Conservation (phyloP, 2,888 invertebrate genomes). For the Tupiocoris notatus region DNA sequence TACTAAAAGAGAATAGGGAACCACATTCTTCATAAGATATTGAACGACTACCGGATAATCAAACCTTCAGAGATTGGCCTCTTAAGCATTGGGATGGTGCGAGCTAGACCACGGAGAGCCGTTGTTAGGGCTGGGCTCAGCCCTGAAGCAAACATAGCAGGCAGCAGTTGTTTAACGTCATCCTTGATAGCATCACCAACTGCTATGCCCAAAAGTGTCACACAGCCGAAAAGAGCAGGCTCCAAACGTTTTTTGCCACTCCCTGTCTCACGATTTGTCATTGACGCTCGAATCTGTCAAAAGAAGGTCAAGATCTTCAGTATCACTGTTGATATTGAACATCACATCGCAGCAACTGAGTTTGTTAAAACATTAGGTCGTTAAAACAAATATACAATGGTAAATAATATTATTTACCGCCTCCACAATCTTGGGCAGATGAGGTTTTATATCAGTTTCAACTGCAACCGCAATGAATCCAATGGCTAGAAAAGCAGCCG, state of each 20-base stretch:
- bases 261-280: constrained; percentile 72
- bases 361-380: too few species aligned
- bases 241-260: constrained; percentile 76
- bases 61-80: constrained; percentile 85
- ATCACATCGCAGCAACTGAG: too few species aligned
- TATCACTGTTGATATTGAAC: too few species aligned
- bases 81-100: constrained; percentile 81
- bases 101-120: constrained; percentile 84
- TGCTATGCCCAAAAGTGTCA: constrained; percentile 60
- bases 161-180: constrained; percentile 81
- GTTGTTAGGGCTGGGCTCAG: constrained; percentile 87
- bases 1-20: too few species aligned
- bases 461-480: constrained; percentile 89
- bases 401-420: constrained; percentile 63
- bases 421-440: constrained; percentile 83
- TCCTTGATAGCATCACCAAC: constrained; percentile 72
- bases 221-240: constrained; percentile 72
- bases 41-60: too few species aligned
- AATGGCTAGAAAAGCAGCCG: constrained; percentile 84
- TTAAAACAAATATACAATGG: too few species aligned
- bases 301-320: too few species aligned
- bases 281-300: constrained; percentile 58
- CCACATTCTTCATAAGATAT: too few species aligned
- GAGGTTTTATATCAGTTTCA: constrained; percentile 73
- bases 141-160: constrained; percentile 89